phyloP scores from a whole-genome alignment of 2,113 vertebrate species.

The Megalops atlanticus region DNA sequence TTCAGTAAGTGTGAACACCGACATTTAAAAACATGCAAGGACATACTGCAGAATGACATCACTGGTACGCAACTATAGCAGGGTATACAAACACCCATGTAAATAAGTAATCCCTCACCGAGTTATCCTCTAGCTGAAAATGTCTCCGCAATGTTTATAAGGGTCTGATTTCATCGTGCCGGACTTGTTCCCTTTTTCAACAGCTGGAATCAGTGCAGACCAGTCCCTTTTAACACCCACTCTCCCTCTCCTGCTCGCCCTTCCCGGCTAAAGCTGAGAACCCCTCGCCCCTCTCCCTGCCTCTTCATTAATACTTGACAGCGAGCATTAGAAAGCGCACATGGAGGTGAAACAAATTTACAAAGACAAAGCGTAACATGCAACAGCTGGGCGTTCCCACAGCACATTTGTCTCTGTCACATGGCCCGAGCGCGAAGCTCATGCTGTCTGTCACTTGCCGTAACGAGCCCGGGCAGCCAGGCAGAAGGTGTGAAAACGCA shows the following conservation, averaged over 20 bases:
- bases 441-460: not conserved
- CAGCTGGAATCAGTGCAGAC: not conserved
- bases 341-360: not conserved
- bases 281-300: not conserved
- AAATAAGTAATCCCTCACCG: not conserved
- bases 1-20: not conserved
- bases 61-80: not conserved
- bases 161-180: too few species aligned
- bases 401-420: not conserved
- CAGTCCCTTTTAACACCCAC: not conserved
- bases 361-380: not conserved
- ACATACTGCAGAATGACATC: not conserved
- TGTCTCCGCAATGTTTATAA: too few species aligned
- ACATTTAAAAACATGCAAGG: not conserved
- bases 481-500: not conserved
- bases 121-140: not conserved
- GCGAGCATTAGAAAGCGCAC: not conserved
- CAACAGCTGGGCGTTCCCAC: not conserved
- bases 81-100: not conserved
- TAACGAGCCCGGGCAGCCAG: not conserved
- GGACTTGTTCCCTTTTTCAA: not conserved
- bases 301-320: constrained; percentile 3
- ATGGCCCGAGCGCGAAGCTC: not conserved
- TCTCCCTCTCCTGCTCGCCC: not conserved
- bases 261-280: too few species aligned